A percentile compares a stretch with the other conserved stretches of the same genome.
Conservation (phyloP, 2,113 vertebrate species). For the Toxotes chatareus region DNA sequence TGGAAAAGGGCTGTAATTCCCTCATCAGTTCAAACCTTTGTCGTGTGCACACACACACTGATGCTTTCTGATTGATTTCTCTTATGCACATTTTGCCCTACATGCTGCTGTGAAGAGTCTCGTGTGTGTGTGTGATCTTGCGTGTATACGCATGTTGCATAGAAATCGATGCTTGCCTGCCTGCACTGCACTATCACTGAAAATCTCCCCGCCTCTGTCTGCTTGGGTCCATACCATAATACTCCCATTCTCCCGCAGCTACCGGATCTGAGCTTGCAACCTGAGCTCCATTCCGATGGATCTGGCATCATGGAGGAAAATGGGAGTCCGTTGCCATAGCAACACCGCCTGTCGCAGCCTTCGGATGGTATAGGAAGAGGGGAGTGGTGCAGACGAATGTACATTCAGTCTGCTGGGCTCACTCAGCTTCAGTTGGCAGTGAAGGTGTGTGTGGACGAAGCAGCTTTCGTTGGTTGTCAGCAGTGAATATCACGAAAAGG, state of each 20-base stretch:
- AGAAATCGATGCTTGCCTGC: slow-evolving; percentile 25
- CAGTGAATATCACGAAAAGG: slow-evolving; percentile 4
- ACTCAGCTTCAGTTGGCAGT: neutral
- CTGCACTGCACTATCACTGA: slow-evolving; percentile 16
- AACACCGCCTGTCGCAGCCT: slow-evolving; percentile 41
- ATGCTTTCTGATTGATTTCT: neutral
- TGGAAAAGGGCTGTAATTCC: too few relatives aligned
- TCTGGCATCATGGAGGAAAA: slow-evolving; percentile 40
- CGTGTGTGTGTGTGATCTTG: neutral
- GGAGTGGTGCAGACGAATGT: slow-evolving; percentile 34
- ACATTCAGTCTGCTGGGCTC: slow-evolving; percentile 20
- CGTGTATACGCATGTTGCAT: slow-evolving; percentile 13
- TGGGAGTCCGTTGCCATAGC: slow-evolving; percentile 54
- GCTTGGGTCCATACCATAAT: slow-evolving; percentile 45
- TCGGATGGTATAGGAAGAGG: slow-evolving; percentile 41
- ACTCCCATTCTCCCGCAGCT: slow-evolving; percentile 34
- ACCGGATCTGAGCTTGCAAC: slow-evolving; percentile 37
- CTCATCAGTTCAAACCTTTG: neutral
- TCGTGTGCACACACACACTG: neutral
- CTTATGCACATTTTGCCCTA: neutral
- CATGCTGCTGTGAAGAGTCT: neutral
- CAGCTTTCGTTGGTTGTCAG: neutral
- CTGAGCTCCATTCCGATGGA: slow-evolving; percentile 49
- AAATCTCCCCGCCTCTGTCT: neutral
- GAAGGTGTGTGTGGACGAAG: neutral